These are phyloP conservation scores for Pasiphila rectangulata DNA, from an alignment of 2,888 invertebrate species.

Conservation along the genomic window DNA sequence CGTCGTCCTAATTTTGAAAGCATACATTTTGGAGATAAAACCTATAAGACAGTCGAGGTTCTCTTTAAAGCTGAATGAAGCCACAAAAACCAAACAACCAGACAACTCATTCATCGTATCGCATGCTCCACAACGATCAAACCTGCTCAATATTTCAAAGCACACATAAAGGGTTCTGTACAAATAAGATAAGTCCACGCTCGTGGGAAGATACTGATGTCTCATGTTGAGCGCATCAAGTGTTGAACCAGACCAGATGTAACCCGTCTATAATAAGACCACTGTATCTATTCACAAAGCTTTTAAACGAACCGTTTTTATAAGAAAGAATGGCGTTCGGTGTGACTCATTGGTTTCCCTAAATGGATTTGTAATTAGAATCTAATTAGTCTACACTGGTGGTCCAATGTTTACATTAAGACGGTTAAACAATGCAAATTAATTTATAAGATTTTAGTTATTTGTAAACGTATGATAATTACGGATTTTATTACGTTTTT, in stretches of 20 bases:
- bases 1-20: no score
- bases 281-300: slow-evolving; percentile 34
- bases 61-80: no score
- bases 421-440: slow-evolving; percentile 1
- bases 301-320: slow-evolving; percentile 20
- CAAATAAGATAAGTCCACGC: slow-evolving; percentile 38
- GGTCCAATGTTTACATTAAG: slow-evolving; percentile 1
- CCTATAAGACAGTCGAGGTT: no score
- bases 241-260: slow-evolving; percentile 44
- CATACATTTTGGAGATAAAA: no score
- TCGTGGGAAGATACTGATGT: slow-evolving; percentile 43
- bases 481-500: not conserved
- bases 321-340: not conserved
- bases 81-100: no score
- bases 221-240: slow-evolving; percentile 38
- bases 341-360: slow-evolving; percentile 11
- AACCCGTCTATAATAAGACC: slow-evolving; percentile 42
- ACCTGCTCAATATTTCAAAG: slow-evolving; percentile 8
- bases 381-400: slow-evolving; percentile 8
- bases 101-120: not conserved
- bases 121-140: slow-evolving; percentile 1
- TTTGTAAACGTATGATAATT: slow-evolving; percentile 1
- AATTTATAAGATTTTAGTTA: not conserved
- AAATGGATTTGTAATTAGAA: slow-evolving; percentile 6
- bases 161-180: slow-evolving; percentile 30